phyloP scores from a whole-genome alignment of 2,888 invertebrate genomes.

The Chrysina gloriosa region DNA sequence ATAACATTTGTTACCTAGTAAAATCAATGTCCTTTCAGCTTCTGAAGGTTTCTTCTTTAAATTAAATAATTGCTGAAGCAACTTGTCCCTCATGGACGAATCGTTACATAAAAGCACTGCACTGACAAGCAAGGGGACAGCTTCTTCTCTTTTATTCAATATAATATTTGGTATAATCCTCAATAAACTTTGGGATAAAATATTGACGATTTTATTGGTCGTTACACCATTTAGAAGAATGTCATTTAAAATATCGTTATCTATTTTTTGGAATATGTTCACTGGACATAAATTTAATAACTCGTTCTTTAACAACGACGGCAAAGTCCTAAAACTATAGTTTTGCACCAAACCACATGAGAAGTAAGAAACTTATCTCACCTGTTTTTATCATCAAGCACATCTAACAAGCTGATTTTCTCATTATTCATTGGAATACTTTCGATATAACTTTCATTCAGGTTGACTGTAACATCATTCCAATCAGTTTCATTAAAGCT shows the following conservation, averaged over 20 bases:
- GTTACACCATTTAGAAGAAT: slow-evolving; percentile 61
- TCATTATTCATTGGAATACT: slow-evolving; percentile 17
- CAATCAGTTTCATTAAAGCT: slow-evolving; percentile 62
- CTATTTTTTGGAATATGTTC: slow-evolving; percentile 59
- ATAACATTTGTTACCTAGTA: too few species aligned
- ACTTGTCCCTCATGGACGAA: slow-evolving; percentile 70
- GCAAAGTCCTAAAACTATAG: slow-evolving; percentile 64
- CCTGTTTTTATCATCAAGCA: slow-evolving; percentile 32
- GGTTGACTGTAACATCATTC: slow-evolving; percentile 58
- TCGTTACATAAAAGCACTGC: slow-evolving; percentile 72
- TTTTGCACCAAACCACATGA: too few species aligned
- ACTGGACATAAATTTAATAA: slow-evolving; percentile 67
- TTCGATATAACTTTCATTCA: slow-evolving; percentile 35
- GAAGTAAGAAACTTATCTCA: slow-evolving; percentile 7
- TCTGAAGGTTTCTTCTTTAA: slow-evolving; percentile 77
- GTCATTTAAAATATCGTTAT: slow-evolving; percentile 60
- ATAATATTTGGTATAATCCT: slow-evolving; percentile 77
- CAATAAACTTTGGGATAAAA: slow-evolving; percentile 70
- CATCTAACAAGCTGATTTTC: slow-evolving; percentile 23
- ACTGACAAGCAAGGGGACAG: slow-evolving; percentile 73
- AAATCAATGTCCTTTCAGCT: slow-evolving; percentile 71
- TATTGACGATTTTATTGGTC: slow-evolving; percentile 65
- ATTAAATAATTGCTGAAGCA: slow-evolving; percentile 76
- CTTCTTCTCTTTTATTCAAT: slow-evolving; percentile 76
- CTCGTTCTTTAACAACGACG: slow-evolving; percentile 68